A percentile compares a stretch with the other conserved stretches of the same genome.
Conservation (phyloP, 2,888 invertebrate genomes). For the Chydorus sphaericus region DNA sequence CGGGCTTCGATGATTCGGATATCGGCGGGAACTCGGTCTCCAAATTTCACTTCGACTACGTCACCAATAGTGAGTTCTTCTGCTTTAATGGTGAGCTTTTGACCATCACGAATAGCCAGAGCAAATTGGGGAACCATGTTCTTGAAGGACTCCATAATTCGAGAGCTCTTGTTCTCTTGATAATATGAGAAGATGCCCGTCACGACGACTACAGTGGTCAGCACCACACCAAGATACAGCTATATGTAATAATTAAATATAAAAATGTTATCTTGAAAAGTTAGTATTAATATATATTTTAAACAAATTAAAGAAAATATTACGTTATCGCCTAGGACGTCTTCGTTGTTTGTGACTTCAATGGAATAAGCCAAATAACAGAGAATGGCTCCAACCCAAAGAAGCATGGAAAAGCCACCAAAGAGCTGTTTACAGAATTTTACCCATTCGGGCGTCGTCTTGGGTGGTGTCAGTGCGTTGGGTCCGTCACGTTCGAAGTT, state of each 20-base stretch:
- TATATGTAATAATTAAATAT: constrained; percentile 22
- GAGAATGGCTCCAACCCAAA: constrained; percentile 94
- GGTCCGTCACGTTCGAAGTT: constrained; percentile 89
- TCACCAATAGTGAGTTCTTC: constrained; percentile 77
- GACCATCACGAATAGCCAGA: constrained; percentile 31
- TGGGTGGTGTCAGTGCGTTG: constrained; percentile 90
- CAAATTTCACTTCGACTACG: constrained; percentile 96
- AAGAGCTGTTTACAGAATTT: constrained; percentile 98
- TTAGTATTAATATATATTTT: too few relatives aligned
- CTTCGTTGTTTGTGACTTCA: constrained; percentile 83
- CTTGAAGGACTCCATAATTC: constrained; percentile 72
- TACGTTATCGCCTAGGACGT: constrained; percentile 84
- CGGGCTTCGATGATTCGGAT: constrained; percentile 86
- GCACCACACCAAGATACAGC: constrained; percentile 45
- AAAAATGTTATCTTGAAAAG: too few relatives aligned
- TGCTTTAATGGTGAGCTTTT: constrained; percentile 33
- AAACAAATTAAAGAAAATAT: too few relatives aligned
- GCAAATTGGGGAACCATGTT: constrained; percentile 43
- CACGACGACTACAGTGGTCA: constrained; percentile 49
- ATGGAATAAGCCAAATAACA: constrained; percentile 96
- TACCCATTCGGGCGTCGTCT: constrained; percentile 97
- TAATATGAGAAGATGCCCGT: constrained; percentile 57
- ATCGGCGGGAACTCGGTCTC: constrained; percentile 97
- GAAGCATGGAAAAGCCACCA: constrained; percentile 86
- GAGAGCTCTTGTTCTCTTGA: constrained; percentile 54